Evolutionary conservation across 1,140 invertebrate species (phyloP).

Genomic region (Apis cerana): DNA sequence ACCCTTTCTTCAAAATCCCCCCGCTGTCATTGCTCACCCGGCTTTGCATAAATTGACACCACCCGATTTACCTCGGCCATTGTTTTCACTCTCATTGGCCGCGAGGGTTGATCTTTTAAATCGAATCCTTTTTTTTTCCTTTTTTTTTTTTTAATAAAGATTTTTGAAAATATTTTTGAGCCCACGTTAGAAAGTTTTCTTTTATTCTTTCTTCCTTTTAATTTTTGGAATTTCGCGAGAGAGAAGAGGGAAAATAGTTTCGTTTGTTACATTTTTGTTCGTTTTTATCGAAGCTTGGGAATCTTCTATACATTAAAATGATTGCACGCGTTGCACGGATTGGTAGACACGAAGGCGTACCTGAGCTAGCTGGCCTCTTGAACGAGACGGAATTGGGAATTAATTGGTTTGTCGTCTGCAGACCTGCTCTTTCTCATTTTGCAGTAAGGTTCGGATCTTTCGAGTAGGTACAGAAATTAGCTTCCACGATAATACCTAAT

Average conservation of each 20-base stretch:
- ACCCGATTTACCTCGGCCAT: slow-evolving; percentile 51
- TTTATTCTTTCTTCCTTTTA: neutral
- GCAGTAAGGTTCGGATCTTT: neutral
- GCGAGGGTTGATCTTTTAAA: neutral
- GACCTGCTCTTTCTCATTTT: slow-evolving; percentile 32
- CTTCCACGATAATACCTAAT: neutral
- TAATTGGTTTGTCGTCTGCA: slow-evolving; percentile 62
- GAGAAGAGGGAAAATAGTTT: too few relatives aligned
- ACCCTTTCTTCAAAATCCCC: neutral
- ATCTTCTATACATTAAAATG: neutral
- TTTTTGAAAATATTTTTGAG: too few relatives aligned
- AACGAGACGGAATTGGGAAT: slow-evolving; percentile 51
- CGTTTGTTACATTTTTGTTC: neutral
- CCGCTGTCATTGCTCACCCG: slow-evolving; percentile 41
- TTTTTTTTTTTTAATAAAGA: too few relatives aligned
- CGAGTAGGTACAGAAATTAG: slow-evolving; percentile 7
- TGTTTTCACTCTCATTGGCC: neutral
- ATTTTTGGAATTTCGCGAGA: neutral
- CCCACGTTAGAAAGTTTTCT: neutral
- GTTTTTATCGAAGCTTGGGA: neutral
- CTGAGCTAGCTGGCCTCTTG: slow-evolving; percentile 32
- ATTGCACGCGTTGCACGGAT: slow-evolving; percentile 32
- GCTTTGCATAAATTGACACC: slow-evolving; percentile 63
- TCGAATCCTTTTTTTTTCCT: too few relatives aligned
- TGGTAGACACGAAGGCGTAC: slow-evolving; percentile 31